Percentiles rank a stretch among this genome's conserved stretches.
Evolutionary conservation across 2,797 vertebrate species (phyloP).

Genomic region (Microhierax caerulescens): DNA sequence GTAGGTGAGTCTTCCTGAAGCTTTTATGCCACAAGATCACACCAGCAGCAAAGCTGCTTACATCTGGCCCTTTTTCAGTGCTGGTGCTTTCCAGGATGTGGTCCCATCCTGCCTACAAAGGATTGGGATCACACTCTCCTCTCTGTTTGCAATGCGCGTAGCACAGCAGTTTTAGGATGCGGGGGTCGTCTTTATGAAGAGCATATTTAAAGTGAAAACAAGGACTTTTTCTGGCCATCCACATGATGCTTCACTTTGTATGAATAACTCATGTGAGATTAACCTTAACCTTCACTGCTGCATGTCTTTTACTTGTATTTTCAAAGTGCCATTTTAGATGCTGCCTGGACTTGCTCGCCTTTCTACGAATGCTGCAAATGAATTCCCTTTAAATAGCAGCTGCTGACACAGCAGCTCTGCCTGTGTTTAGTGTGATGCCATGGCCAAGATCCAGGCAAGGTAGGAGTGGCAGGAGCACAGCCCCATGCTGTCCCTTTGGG

Average conservation of each 20-base stretch:
- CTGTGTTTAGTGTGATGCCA: not conserved
- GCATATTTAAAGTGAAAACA: not conserved
- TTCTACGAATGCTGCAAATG: not conserved
- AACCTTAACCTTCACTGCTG: not conserved
- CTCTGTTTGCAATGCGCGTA: not conserved
- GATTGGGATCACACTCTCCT: not conserved
- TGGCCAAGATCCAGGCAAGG: not conserved
- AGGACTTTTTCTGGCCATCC: not conserved
- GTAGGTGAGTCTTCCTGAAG: not conserved
- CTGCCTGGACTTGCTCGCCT: slow-evolving; percentile 20
- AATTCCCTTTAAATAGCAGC: slow-evolving; percentile 28
- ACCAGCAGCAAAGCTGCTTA: not conserved
- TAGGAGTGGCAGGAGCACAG: not conserved
- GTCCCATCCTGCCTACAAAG: not conserved
- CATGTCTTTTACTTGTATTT: not conserved
- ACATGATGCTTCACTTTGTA: not conserved
- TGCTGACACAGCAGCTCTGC: slow-evolving; percentile 12
- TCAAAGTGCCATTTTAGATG: not conserved
- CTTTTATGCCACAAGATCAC: not conserved
- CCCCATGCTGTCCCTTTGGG: not conserved
- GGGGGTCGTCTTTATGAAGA: not conserved
- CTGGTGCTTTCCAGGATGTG: not conserved
- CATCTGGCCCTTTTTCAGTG: not conserved
- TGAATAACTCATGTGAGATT: not conserved
- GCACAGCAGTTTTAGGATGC: not conserved